Percentiles rank a stretch among this genome's conserved stretches.
Conservation (phyloP, 2,888 invertebrate species). For the Dicycla oo region DNA sequence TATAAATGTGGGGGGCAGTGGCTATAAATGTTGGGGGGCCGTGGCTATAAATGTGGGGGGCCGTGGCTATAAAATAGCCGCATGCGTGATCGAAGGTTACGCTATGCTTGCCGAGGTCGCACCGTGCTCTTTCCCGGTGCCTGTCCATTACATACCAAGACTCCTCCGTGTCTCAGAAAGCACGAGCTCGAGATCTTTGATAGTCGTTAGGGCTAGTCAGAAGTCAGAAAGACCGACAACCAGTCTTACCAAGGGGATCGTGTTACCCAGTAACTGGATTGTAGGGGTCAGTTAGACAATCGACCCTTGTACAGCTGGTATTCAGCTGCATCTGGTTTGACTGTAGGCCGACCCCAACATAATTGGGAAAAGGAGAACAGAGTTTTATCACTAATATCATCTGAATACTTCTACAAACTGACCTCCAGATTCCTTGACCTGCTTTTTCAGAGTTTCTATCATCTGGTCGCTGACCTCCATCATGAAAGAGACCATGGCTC, state of each 20-base stretch:
- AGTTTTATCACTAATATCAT: background rate
- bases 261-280: background rate
- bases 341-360: background rate
- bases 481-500: conserved; percentile 81
- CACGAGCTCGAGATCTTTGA: no score
- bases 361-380: background rate
- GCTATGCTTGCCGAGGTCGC: background rate
- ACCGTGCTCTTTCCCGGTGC: background rate
- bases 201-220: background rate
- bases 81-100: background rate
- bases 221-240: background rate
- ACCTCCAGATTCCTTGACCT: conserved; percentile 74
- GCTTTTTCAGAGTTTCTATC: conserved; percentile 68
- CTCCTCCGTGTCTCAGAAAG: background rate
- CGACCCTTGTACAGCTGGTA: background rate
- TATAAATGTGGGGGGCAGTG: no score
- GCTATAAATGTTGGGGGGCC: no score
- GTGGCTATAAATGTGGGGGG: no score
- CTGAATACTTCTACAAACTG: conserved; percentile 16
- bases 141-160: background rate
- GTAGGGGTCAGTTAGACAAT: background rate
- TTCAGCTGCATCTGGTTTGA: background rate
- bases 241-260: background rate
- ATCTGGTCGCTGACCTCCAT: conserved; percentile 76
- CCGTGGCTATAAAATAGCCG: background rate